Evolutionary conservation across 2,888 invertebrate species (phyloP).

Genomic region (Mimas tiliae): DNA sequence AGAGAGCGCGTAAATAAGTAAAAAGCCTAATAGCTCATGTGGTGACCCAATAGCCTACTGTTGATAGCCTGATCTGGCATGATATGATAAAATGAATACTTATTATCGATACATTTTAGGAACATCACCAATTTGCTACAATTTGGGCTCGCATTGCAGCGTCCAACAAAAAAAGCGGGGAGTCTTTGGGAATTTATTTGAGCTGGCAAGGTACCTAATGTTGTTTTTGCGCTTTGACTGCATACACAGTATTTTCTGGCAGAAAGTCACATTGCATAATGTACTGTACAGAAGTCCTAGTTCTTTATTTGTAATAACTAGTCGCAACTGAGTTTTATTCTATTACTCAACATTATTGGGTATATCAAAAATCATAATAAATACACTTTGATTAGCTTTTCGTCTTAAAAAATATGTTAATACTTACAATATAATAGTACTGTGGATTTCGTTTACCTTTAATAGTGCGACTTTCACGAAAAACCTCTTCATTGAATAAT

Average conservation of each 20-base stretch:
- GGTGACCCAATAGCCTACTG: too few species aligned
- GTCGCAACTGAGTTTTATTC: not conserved
- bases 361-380: too few species aligned
- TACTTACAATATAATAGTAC: too few species aligned
- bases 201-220: constrained; percentile 52
- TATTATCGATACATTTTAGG: not conserved
- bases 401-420: too few species aligned
- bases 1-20: too few species aligned
- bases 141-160: constrained; percentile 60
- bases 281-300: not conserved
- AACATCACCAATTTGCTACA: constrained; percentile 54
- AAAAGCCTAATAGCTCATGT: too few species aligned
- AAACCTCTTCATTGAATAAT: too few species aligned
- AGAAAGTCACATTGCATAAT: constrained; percentile 23
- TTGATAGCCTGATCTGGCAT: not conserved
- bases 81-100: not conserved
- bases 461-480: too few species aligned
- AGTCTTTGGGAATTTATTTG: constrained; percentile 77
- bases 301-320: not conserved
- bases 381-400: too few species aligned
- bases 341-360: too few species aligned
- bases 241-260: constrained; percentile 28
- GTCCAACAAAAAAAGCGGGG: constrained; percentile 62
- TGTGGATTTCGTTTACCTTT: too few species aligned
- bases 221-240: constrained; percentile 59